Evolutionary conservation across 2,888 invertebrate genomes (phyloP).

Genomic region (Drosophila subquinaria): DNA sequence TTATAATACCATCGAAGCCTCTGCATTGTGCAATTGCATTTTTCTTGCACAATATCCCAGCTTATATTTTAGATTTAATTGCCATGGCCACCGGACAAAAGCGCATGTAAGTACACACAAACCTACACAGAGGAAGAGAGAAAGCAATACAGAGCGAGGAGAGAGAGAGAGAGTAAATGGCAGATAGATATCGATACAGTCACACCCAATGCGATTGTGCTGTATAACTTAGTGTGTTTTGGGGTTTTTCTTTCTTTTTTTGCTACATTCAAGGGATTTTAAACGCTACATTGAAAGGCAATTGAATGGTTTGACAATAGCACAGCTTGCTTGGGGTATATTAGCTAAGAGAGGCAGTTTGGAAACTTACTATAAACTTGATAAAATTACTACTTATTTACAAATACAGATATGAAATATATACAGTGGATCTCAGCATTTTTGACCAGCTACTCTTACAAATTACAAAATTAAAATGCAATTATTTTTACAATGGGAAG

Average conservation of each 20-base stretch:
- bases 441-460: too few species aligned
- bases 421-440: too few species aligned
- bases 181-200: conserved; percentile 18
- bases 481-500: too few species aligned
- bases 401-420: too few species aligned
- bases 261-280: conserved; percentile 68
- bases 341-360: conserved; percentile 13
- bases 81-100: conserved; percentile 85
- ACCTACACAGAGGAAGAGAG: conserved; percentile 23
- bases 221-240: conserved; percentile 63
- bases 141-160: not conserved
- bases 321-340: conserved; percentile 3
- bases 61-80: conserved; percentile 86
- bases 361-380: too few species aligned
- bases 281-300: conserved; percentile 75
- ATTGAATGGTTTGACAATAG: conserved; percentile 51
- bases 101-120: conserved; percentile 84
- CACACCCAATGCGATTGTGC: conserved; percentile 32
- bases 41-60: conserved; percentile 85
- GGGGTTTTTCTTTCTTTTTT: conserved; percentile 22
- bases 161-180: not conserved
- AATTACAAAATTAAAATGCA: too few species aligned
- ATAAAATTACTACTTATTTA: too few species aligned
- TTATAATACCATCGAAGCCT: conserved; percentile 85
- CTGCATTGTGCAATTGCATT: conserved; percentile 84